Base-by-base conservation (phyloP, 2,113 vertebrate species). In the Urocitellus parryii region DNA sequence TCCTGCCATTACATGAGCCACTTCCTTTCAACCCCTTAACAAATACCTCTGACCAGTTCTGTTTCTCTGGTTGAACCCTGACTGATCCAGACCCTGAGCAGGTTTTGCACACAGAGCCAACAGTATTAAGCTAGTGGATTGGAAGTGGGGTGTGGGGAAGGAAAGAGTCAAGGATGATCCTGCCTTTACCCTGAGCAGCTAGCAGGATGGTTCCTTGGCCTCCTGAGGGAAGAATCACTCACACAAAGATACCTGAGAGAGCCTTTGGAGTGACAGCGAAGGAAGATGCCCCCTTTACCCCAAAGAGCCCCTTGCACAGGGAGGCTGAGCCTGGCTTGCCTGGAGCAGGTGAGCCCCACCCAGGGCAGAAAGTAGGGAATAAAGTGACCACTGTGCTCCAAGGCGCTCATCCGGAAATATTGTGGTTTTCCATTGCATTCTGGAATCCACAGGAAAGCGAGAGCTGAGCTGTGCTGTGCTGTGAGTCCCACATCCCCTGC, bases 361-460 rank as follows among this genome's bases (percentile, higher is more conserved):
- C 78, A 51, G 72, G 24, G 63, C 22, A 18, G 53, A 2, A 51
- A 77, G 34, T 29, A n/a, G 74, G 58, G 45, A 83, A 72, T 37
- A 76, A 85, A 79, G 72, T 77, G 37, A 56, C 34, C 1, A 1
- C 51, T 87, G 42, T 88, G 48, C 61, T 84, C 74, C 25, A 13
- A 0, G 27, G 48, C 45, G 27, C 42, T 92, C 91, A 25, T 53
- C 39, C 18, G 39, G 73, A 81, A 95, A 58, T 45, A 32, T 22
- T 65, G 63, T 2, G 68, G 73, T 48, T 96, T 92, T 81, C 74
- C 34, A 17, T 12, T 51, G 48, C 74, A 3, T 89, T 86, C 79
- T 39, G 83, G 74, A 95, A 88, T 42, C 78, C 88, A 68, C 63
- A 58, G 83, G 53, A 88, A 53, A 88, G 42, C 63, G 4, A 80